Conservation (phyloP, 1,140 invertebrate species). For the Trichonephila clavata region DNA sequence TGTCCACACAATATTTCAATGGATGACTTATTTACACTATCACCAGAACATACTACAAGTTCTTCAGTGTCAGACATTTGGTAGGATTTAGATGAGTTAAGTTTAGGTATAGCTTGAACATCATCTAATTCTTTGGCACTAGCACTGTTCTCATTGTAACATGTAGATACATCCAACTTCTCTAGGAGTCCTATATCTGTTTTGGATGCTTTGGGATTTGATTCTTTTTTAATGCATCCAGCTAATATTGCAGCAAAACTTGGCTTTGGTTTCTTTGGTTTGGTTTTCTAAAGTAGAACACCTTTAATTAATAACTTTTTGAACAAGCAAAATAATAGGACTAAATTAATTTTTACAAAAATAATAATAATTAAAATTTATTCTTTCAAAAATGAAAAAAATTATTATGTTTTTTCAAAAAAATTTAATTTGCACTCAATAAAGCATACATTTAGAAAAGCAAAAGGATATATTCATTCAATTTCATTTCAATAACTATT, state of each 20-base stretch:
- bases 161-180: neutral
- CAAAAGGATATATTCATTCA: too few species aligned
- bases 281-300: neutral
- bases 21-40: neutral
- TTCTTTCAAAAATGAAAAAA: too few species aligned
- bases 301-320: too few species aligned
- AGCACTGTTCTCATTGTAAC: neutral
- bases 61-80: neutral
- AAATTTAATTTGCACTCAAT: too few species aligned
- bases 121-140: neutral
- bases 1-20: too few species aligned
- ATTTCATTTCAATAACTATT: too few species aligned
- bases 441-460: too few species aligned
- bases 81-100: neutral
- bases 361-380: too few species aligned
- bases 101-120: neutral
- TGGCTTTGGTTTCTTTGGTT: constrained; percentile 8
- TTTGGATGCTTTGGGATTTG: neutral
- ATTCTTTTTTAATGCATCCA: neutral
- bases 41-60: neutral
- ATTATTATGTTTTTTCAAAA: too few species aligned
- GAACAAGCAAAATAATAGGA: too few species aligned
- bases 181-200: neutral
- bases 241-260: constrained; percentile 4
- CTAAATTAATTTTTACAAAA: too few species aligned